These are phyloP conservation scores for Oryzias melastigma DNA, from an alignment of 2,113 vertebrate species.

Conservation along the genomic window DNA sequence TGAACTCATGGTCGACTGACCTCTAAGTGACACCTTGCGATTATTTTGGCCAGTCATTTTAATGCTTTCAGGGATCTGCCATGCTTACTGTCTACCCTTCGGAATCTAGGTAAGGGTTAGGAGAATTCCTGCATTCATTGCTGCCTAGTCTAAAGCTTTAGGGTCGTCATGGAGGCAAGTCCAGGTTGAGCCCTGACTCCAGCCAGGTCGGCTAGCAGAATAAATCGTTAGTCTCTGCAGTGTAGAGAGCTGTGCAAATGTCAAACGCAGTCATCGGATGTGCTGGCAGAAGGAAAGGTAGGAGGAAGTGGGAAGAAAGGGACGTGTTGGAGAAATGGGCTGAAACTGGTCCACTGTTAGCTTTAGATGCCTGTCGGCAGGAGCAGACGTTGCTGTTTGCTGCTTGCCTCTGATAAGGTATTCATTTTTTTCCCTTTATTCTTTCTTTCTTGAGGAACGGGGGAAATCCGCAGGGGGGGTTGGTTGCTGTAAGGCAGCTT, in stretches of 20 bases:
- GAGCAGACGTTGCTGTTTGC: constrained; percentile 66
- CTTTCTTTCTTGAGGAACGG: background rate
- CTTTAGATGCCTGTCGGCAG: constrained; percentile 60
- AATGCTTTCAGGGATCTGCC: constrained; percentile 69
- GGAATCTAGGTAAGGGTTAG: constrained; percentile 64
- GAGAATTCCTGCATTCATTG: constrained; percentile 46
- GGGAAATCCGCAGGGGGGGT: constrained; percentile 41
- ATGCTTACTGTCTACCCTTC: constrained; percentile 68
- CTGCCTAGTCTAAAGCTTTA: constrained; percentile 37
- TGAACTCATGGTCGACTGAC: constrained; percentile 66
- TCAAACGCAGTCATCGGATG: constrained; percentile 69
- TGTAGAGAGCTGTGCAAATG: constrained; percentile 77
- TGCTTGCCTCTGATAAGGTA: constrained; percentile 54
- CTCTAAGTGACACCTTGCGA: constrained; percentile 72
- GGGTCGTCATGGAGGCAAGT: constrained; percentile 48
- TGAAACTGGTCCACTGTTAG: constrained; percentile 50
- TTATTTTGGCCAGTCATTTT: constrained; percentile 75
- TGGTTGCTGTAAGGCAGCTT: constrained; percentile 65
- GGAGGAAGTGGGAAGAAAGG: constrained; percentile 35
- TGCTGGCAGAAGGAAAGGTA: constrained; percentile 44
- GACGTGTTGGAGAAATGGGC: constrained; percentile 45
- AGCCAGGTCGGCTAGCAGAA: constrained; percentile 57
- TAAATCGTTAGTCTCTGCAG: constrained; percentile 65
- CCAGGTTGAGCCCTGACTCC: constrained; percentile 56
- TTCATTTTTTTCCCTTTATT: constrained; percentile 21